Percentiles rank a stretch among this genome's conserved stretches.
phyloP scores from a whole-genome alignment of 2,113 vertebrate species.

The Arothron firmamentum region DNA sequence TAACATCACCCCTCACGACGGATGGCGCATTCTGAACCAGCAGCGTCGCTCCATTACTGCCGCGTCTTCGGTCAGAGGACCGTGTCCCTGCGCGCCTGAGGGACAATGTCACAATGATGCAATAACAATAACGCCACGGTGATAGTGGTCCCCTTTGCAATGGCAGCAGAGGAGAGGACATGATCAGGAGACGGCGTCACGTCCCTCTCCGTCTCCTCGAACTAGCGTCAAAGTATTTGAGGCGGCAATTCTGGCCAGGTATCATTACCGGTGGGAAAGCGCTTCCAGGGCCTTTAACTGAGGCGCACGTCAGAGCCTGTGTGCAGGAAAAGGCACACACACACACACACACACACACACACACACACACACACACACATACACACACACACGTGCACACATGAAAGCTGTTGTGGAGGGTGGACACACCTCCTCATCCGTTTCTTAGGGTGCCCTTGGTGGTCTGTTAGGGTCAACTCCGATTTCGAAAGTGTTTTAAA shows the following conservation, averaged over 20 bases:
- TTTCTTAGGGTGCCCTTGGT: no score
- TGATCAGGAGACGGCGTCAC: slow-evolving; percentile 48
- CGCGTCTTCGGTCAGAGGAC: slow-evolving; percentile 53
- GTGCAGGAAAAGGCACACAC: no score
- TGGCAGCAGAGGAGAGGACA: slow-evolving; percentile 42
- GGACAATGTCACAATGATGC: slow-evolving; percentile 44
- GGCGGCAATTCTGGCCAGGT: slow-evolving; percentile 26
- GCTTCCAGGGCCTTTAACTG: no score
- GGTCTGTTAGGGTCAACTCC: no score
- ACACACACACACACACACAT: no score
- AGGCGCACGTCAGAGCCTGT: no score
- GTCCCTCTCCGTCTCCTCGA: slow-evolving; percentile 45
- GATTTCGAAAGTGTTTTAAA: no score
- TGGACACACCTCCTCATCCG: no score
- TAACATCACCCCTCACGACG: neutral
- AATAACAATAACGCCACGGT: slow-evolving; percentile 63
- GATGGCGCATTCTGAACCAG: neutral
- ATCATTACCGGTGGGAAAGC: slow-evolving; percentile 19
- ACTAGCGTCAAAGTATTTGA: slow-evolving; percentile 43
- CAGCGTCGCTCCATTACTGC: slow-evolving; percentile 18
- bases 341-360: no score
- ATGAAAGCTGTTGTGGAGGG: no score
- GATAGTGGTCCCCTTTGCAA: slow-evolving; percentile 59
- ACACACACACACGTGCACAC: no score
- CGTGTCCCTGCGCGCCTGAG: slow-evolving; percentile 22